These are phyloP conservation scores for Ceraclea dissimilis DNA, from an alignment of 2,888 invertebrate genomes.

Conservation along the genomic window DNA sequence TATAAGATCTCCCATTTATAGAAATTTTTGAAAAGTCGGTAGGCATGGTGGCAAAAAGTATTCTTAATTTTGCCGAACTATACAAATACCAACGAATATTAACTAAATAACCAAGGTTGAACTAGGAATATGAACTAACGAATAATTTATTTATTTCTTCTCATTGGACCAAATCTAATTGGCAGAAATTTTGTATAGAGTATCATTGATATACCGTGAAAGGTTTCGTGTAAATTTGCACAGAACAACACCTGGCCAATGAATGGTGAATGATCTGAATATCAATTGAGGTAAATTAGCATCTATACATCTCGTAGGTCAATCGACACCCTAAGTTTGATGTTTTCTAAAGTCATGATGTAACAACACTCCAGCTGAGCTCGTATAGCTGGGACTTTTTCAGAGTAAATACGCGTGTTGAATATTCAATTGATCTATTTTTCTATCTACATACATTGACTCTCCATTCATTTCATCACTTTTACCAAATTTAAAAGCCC, in stretches of 20 bases:
- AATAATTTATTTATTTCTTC: too few relatives aligned
- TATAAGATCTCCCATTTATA: too few relatives aligned
- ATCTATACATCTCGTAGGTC: slow-evolving; percentile 8
- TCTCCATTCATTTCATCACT: too few relatives aligned
- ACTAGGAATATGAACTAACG: too few relatives aligned
- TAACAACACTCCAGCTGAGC: background rate
- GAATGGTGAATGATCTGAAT: slow-evolving; percentile 12
- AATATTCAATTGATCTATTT: slow-evolving; percentile 11
- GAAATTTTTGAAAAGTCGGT: too few relatives aligned
- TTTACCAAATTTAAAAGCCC: too few relatives aligned
- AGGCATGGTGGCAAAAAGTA: too few relatives aligned
- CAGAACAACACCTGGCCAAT: slow-evolving; percentile 16
- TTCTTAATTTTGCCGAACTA: too few relatives aligned
- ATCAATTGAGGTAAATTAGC: slow-evolving; percentile 14
- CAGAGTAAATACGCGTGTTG: slow-evolving; percentile 1
- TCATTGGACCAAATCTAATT: background rate
- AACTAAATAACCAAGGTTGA: too few relatives aligned
- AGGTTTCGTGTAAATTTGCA: slow-evolving; percentile 14
- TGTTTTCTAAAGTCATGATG: background rate
- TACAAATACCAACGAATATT: too few relatives aligned
- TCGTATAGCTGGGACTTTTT: slow-evolving; percentile 5
- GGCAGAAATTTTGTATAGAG: background rate
- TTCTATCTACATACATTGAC: too few relatives aligned
- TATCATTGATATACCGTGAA: slow-evolving; percentile 2
- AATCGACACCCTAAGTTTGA: slow-evolving; percentile 11